phyloP scores from a whole-genome alignment of 2,888 invertebrate genomes.

The Caenorhabditis angaria region DNA sequence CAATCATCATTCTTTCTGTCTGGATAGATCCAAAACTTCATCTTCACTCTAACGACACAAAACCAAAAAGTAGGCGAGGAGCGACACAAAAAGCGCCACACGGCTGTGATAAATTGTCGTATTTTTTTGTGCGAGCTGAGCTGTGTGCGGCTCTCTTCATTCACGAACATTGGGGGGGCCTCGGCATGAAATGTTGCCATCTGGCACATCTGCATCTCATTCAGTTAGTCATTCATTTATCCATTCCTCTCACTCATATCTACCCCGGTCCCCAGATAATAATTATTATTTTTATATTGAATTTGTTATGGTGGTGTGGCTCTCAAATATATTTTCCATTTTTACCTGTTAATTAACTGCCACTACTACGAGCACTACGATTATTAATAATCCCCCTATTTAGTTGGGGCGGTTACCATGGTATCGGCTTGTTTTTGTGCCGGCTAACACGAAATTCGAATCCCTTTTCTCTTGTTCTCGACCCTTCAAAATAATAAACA shows the following conservation, averaged over 20 bases:
- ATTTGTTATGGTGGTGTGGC: neutral
- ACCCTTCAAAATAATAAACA: neutral
- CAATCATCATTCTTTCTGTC: too few species aligned
- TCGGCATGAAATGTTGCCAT: neutral
- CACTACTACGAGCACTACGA: neutral
- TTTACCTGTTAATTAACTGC: neutral
- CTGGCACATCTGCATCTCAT: conserved; percentile 3
- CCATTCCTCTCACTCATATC: neutral
- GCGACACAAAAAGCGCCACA: neutral
- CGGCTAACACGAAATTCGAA: too few species aligned
- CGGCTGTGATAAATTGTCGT: neutral
- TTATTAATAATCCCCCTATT: neutral
- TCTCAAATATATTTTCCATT: neutral
- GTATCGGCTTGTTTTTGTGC: neutral
- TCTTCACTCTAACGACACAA: too few species aligned
- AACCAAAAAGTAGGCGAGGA: neutral
- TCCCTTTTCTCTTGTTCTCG: too few species aligned
- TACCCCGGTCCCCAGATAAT: too few species aligned
- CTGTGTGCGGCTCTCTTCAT: too few species aligned
- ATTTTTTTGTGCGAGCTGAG: neutral
- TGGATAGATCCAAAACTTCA: too few species aligned
- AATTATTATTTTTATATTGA: neutral
- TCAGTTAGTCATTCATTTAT: neutral
- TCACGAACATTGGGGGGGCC: too few species aligned
- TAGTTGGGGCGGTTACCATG: neutral